Evolutionary conservation across 2,888 invertebrate species (phyloP), one percentile per base, ranked within the genome.

Genomic region (Tricholauxania praeusta): DNA sequence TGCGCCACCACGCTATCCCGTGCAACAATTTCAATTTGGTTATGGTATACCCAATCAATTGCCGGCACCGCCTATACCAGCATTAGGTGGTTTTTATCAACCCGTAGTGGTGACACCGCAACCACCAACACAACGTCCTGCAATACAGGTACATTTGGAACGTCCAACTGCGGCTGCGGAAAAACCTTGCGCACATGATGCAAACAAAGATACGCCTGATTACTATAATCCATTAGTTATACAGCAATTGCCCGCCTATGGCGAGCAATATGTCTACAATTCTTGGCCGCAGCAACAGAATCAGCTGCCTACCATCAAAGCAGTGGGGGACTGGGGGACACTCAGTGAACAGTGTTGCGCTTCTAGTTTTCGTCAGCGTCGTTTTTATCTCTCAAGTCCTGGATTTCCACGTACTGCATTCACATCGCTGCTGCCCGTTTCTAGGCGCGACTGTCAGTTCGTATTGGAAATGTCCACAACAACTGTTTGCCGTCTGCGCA

Each of bases 321-420:
- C 32, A 47, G 39, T 39, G 32, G 8, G 8, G 8, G 39, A 22
- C 70, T 80, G n/a, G n/a, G n/a, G n/a, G n/a, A n/a, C 80, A 32
- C 62, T 79, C 48, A n/a, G n/a, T n/a, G 85, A 85, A 71, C 79
- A 83, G 12, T 90, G 89, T 76, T 89, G 89, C 77, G 81, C 83
- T 15, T 82, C 82, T 51, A 82, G 78, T 39, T 89, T 89, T 76
- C 87, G 83, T 53, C 84, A 88, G 19, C 87, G 86, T 72, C 85
- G 86, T 71, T 90, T 91, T 79, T 84, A 89, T 51, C 77, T 91
- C 3, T 83, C 89, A 1, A 91, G 90, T 83, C 91, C 91, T 1
- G 89, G 89, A 17, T 91, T 91, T 81, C 91, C 91, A 0, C 85
- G 86, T 64, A 86, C 84, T 4, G 82, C 85, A 2, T 84, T 85